These are phyloP conservation scores for Adineta ricciae DNA, from an alignment of 2,888 invertebrate species.

Conservation along the genomic window DNA sequence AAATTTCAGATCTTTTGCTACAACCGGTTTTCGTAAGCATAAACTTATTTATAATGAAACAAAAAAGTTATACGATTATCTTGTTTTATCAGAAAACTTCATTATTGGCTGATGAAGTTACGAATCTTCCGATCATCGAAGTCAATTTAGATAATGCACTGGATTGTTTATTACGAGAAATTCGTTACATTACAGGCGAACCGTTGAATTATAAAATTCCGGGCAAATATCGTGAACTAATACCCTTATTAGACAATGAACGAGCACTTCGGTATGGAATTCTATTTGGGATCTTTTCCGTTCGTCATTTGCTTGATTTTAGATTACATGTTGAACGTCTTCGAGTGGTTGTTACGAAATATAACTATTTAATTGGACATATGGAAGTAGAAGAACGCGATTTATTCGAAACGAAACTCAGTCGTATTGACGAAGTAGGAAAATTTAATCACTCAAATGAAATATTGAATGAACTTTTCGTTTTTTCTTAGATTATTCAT, in stretches of 20 bases:
- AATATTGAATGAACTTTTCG: background rate
- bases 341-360: constrained; percentile 47
- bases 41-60: too few relatives aligned
- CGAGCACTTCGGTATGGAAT: constrained; percentile 17
- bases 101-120: background rate
- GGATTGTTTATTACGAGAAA: constrained; percentile 45
- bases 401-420: constrained; percentile 46
- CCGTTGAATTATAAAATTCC: constrained; percentile 24
- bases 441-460: background rate
- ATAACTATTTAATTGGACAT: constrained; percentile 46
- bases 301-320: background rate
- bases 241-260: constrained; percentile 22
- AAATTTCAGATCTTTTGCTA: background rate
- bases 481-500: constrained; percentile 42
- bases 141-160: constrained; percentile 48
- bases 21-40: constrained; percentile 10
- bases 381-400: constrained; percentile 47
- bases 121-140: constrained; percentile 37
- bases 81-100: background rate
- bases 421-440: constrained; percentile 47
- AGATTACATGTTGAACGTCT: constrained; percentile 44
- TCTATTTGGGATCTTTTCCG: too few relatives aligned
- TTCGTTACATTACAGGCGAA: constrained; percentile 41
- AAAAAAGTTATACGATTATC: background rate
- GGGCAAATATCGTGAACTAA: constrained; percentile 24